phyloP scores from a whole-genome alignment of 2,113 vertebrate species.

The Phalacrocorax pelagicus region DNA sequence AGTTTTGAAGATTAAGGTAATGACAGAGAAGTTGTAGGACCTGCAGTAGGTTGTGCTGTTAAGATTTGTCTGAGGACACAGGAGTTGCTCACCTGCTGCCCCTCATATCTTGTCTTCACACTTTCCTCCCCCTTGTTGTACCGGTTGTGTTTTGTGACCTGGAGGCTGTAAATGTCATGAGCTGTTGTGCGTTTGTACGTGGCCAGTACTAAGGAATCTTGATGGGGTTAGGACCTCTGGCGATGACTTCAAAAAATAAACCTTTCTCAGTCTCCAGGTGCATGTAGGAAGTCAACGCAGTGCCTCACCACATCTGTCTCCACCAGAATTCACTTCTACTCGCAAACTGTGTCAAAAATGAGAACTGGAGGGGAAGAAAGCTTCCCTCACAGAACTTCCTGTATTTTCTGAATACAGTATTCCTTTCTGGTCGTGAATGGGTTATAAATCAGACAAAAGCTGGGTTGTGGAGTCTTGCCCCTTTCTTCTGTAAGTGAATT shows the following conservation, averaged over 20 bases:
- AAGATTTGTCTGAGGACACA: neutral
- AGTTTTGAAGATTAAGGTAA: neutral
- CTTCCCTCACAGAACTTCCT: neutral
- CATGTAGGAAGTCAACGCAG: neutral
- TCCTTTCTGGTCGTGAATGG: conserved; percentile 37
- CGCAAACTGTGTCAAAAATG: neutral
- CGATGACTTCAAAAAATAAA: neutral
- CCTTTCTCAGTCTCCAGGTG: neutral
- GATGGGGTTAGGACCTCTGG: neutral
- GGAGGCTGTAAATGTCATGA: neutral
- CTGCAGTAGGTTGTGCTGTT: neutral
- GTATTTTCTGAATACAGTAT: neutral
- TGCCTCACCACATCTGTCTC: neutral
- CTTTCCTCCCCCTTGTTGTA: neutral
- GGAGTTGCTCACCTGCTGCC: neutral
- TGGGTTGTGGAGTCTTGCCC: neutral
- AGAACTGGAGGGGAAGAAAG: neutral
- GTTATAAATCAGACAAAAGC: conserved; percentile 43
- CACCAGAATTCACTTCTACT: neutral
- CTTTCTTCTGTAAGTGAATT: conserved; percentile 43
- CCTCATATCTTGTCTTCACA: neutral
- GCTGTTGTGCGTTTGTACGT: neutral
- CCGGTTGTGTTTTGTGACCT: neutral
- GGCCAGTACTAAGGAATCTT: neutral
- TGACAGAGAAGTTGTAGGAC: neutral